Base-by-base conservation (phyloP, 1,140 invertebrate genomes). In the Colletes latitarsis region DNA sequence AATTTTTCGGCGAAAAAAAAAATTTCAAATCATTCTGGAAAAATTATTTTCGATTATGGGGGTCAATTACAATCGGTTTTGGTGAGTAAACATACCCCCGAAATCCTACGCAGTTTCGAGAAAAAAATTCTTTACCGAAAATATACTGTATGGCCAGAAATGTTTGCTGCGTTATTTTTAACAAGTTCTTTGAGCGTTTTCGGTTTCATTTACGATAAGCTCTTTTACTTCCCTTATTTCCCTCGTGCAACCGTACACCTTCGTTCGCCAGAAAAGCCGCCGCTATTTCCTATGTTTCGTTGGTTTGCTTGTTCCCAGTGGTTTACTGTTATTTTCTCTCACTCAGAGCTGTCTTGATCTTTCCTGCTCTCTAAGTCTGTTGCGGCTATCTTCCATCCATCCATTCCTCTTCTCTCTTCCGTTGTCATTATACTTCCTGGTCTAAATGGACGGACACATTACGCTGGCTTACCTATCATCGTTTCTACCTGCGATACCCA, bases 391-490 rank as follows among this genome's bases (percentile, higher is more conserved):
- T 73, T 9, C 0, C 19, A n/a, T 5, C 14, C 17, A 19, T 6
- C 19, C 14, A 21, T 60, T n/a, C 39, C 58, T 55, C 17, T 9
- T 63, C 43, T 21, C 43, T 21, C 4, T 30, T 39, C 70, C 70
- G 30, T 70, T 77, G 88, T 88, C 88, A 85, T 90, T 88, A 90
- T 82, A 85, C 81, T 91, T 89, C 81, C 89, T 86, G 89, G 66
- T 89, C 77, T 88, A 90, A 91, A 91, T 89, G 85, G 89, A 77
- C 70, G 83, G 79, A 82, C 75, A 77, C 82, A 89, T 90, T 89
- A 90, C 77, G 66, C 66, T 63, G 85, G 86, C 89, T 89, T 90
- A 90, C 84, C 82, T 83, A 84, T 86, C 85, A 87, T 87, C 82
- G 71, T 77, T 79, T 53, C 69, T 66, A 83, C 84, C 82, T 63